Percentiles rank a stretch among this genome's conserved stretches.
Conservation (phyloP, 2,888 invertebrate genomes). For the Lithophane leautieri region DNA sequence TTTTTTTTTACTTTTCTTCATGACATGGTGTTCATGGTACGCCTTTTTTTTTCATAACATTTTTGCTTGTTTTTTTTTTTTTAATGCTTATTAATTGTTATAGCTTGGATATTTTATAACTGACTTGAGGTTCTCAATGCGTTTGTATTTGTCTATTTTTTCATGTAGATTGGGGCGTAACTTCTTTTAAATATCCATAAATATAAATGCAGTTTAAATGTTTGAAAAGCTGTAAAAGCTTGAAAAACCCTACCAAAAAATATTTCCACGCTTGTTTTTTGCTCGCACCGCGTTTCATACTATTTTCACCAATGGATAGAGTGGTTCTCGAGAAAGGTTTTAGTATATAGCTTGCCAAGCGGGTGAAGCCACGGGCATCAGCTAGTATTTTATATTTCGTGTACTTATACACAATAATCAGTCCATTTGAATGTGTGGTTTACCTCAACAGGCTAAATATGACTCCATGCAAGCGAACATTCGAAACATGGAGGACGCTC, state of each 20-base stretch:
- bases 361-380: no score
- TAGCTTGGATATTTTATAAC: not conserved
- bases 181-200: not conserved
- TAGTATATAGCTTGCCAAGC: no score
- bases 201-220: not conserved
- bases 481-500: slow-evolving; percentile 98
- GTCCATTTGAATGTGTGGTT: not conserved
- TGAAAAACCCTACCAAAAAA: no score
- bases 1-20: slow-evolving; percentile 46
- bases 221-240: not conserved
- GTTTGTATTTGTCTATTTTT: not conserved
- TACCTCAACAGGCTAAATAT: slow-evolving; percentile 92
- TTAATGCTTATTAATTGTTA: slow-evolving; percentile 34
- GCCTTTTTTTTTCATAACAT: slow-evolving; percentile 16
- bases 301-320: no score
- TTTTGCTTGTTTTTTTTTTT: slow-evolving; percentile 9
- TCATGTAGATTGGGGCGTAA: not conserved
- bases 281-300: no score
- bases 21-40: slow-evolving; percentile 42
- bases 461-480: slow-evolving; percentile 98
- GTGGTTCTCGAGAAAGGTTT: no score
- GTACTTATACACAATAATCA: not conserved
- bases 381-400: not conserved
- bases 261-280: no score
- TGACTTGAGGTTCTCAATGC: not conserved